Evolutionary conservation across 1,140 invertebrate genomes (phyloP), one percentile per base, ranked within the genome.

Genomic region (Colletes gigas): DNA sequence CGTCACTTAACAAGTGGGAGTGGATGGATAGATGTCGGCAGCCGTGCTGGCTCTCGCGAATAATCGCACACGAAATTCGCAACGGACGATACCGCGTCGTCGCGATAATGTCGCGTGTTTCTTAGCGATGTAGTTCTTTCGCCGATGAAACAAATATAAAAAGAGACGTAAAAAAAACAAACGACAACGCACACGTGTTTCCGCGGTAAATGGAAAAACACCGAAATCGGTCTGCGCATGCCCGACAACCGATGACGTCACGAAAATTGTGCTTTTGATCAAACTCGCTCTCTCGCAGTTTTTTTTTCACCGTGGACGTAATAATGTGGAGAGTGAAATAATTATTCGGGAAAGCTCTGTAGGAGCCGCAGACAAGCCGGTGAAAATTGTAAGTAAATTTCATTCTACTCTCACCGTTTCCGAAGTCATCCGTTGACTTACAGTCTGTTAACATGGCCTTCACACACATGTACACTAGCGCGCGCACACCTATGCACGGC

Each of bases 1-100:
- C 92, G 92, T 93, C 92, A 93, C 88, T 92, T 91, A 92, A 90
- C 91, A 92, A 92, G 92, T 92, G 92, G 91, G 92, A 93, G 93
- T 93, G 92, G 91, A 92, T 90, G 90, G 90, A 89, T 92, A 90
- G 90, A 88, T 88, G 87, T 86, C 88, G 84, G 86, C 85, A 83
- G 74, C 77, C 78, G 84, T 75, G 84, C 83, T 89, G 85, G 84
- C 82, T 87, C 87, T 89, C 86, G 89, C 89, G 85, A 90, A 86
- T 79, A 79, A 79, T 90, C 81, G 87, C 88, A 85, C 85, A 83
- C 87, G 87, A 83, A 88, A 86, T 88, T 81, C 84, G 87, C 88
- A 74, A 80, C 82, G 84, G 83, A 82, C 70, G 85, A 82, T 83
- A 83, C 80, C 81, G 84, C 79, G 83, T 81, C 69, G 78, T 87